Evolutionary conservation across 1,140 invertebrate genomes (phyloP), one percentile per base, ranked within the genome.

Genomic region (Euglossa dilemma): DNA sequence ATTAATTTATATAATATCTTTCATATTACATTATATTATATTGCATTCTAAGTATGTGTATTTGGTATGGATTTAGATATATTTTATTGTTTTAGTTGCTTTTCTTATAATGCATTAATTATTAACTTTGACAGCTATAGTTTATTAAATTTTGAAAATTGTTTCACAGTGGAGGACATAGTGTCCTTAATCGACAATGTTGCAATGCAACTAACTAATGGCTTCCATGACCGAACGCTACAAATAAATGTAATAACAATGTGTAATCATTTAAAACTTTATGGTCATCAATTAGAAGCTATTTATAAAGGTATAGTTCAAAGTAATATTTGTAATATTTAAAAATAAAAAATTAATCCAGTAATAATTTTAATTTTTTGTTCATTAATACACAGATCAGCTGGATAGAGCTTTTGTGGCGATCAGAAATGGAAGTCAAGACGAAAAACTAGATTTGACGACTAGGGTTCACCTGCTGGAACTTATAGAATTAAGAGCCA

Each of bases 401-500:
- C 91, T 97, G 25, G 96, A 97, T 85, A 94, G 95, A 90, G 96
- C 96, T 80, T 98, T 98, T 95, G 96, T 97, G 87, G 96, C 97
- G 88, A 97, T 98, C 90, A 96, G 98, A 89, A 98, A 98, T 95
- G 97, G 97, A 91, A 97, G 97, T 89, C 96, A 97, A 93, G 97
- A 98, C 94, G 94, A 94, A 80, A 95, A 96, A 91, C 94, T 98
- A 85, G 97, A 98, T 93, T 95, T 97, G 91, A 96, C 97, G 91
- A 97, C 97, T 89, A 96, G 98, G 93, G 95, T 98, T 92, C 96
- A 97, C 94, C 95, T 98, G 85, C 95, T 98, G 90, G 97, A 98
- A 95, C 94, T 98, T 59, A 98, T 98, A 86, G 98, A 98, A 95
- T 95, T 98, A 85, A 95, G 98, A 93, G 97, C 97, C 71, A 97